Evolutionary conservation across 2,797 vertebrate species (phyloP).

Genomic region (Xyrichtys novacula): DNA sequence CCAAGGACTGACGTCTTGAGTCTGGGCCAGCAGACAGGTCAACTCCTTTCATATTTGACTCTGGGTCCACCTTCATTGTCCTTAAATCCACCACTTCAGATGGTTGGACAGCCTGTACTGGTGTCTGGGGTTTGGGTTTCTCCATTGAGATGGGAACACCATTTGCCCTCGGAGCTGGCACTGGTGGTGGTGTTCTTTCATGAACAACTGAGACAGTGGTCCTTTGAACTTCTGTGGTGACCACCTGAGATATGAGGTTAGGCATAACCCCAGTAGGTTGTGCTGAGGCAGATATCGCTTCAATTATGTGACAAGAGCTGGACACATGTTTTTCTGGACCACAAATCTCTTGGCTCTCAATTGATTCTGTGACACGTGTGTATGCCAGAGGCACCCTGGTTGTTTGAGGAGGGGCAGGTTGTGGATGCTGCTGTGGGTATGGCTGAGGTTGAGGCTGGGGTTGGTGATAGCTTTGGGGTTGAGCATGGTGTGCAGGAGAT

Average conservation of each 20-base stretch:
- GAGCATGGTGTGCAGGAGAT: constrained; percentile 82
- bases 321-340: constrained; percentile 86
- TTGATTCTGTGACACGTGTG: constrained; percentile 85
- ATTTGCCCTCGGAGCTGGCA: constrained; percentile 81
- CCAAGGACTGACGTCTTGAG: constrained; percentile 83
- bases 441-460: constrained; percentile 71
- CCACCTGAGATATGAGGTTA: constrained; percentile 86
- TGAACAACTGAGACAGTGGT: constrained; percentile 87
- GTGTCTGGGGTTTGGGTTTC: constrained; percentile 78
- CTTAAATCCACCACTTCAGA: constrained; percentile 96
- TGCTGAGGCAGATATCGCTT: constrained; percentile 85
- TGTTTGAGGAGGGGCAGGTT: constrained; percentile 73
- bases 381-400: constrained; percentile 87
- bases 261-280: constrained; percentile 81
- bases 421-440: constrained; percentile 69
- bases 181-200: constrained; percentile 81
- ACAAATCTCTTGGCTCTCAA: constrained; percentile 88
- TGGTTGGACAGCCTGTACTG: constrained; percentile 81
- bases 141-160: constrained; percentile 83
- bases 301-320: constrained; percentile 87
- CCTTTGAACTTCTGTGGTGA: constrained; percentile 88
- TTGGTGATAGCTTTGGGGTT: constrained; percentile 67
- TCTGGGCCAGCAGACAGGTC: constrained; percentile 90
- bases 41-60: constrained; percentile 87
- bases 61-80: constrained; percentile 89